Conservation (phyloP, 2,888 invertebrate genomes). For the Sphinx pinastri region DNA sequence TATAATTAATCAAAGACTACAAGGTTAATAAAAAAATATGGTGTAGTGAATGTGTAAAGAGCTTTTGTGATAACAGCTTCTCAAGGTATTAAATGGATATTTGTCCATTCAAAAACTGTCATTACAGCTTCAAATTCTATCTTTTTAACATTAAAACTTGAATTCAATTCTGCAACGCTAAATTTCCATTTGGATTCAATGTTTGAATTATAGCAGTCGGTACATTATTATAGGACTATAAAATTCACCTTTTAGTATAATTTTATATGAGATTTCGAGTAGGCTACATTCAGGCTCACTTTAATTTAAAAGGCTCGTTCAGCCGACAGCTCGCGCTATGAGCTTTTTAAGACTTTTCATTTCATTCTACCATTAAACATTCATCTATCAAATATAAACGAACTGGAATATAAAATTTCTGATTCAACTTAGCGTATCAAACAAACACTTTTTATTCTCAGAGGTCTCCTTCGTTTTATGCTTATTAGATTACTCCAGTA, state of each 20-base stretch:
- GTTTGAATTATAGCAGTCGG: background rate
- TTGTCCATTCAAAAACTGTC: background rate
- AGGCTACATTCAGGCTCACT: background rate
- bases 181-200: background rate
- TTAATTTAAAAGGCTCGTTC: slow-evolving; percentile 13
- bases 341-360: background rate
- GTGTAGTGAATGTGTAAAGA: background rate
- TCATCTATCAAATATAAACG: background rate
- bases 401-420: background rate
- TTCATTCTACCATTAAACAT: background rate
- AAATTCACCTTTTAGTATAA: slow-evolving; percentile 1
- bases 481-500: background rate
- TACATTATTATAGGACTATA: background rate
- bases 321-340: background rate
- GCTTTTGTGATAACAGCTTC: background rate
- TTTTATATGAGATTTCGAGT: background rate
- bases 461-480: background rate
- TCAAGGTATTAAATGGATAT: background rate
- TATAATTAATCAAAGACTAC: too few relatives aligned
- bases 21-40: background rate
- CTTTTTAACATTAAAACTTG: background rate
- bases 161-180: background rate
- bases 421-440: background rate
- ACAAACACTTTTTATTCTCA: background rate
- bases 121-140: background rate